A percentile compares a stretch with the other conserved stretches of the same genome.
These are phyloP conservation scores for Holothuria glaberrima DNA, from an alignment of 35 echinoderm and acorn worm genomes.

Conservation along the genomic window DNA sequence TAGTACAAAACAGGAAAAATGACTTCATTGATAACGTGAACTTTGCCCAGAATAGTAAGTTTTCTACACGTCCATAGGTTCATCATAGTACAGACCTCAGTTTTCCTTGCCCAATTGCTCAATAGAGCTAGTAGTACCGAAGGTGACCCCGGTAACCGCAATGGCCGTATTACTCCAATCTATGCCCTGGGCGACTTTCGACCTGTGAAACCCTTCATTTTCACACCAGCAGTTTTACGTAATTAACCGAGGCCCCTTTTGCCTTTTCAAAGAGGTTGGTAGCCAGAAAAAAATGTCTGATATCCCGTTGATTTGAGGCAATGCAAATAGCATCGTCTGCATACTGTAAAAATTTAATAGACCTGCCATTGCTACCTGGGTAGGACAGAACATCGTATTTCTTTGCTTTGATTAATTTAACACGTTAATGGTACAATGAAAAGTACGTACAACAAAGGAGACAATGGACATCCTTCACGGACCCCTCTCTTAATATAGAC, in stretches of 20 bases:
- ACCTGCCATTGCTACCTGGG: not conserved
- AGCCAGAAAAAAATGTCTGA: conserved; percentile 1
- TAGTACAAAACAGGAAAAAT: too few species aligned
- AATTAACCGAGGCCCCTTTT: not conserved
- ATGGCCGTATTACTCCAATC: not conserved
- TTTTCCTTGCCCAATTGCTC: not conserved
- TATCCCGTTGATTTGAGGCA: not conserved
- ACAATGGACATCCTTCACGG: too few species aligned
- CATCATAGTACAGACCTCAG: not conserved
- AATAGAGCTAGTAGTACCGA: not conserved
- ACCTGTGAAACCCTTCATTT: not conserved
- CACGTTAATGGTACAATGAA: too few species aligned
- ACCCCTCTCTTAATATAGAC: too few species aligned
- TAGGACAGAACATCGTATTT: too few species aligned
- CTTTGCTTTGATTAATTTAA: too few species aligned
- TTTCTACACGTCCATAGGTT: not conserved
- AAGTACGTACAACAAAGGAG: too few species aligned
- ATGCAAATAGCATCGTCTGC: too few species aligned
- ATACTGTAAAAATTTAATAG: too few species aligned
- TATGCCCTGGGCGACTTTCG: not conserved
- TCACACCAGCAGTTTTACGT: too few species aligned
- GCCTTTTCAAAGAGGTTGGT: too few species aligned
- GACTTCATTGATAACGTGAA: conserved; percentile 6
- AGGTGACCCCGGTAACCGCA: not conserved
- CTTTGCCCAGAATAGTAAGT: not conserved